Evolutionary conservation across 2,113 vertebrate species (phyloP).

Genomic region (Malurus melanocephalus): DNA sequence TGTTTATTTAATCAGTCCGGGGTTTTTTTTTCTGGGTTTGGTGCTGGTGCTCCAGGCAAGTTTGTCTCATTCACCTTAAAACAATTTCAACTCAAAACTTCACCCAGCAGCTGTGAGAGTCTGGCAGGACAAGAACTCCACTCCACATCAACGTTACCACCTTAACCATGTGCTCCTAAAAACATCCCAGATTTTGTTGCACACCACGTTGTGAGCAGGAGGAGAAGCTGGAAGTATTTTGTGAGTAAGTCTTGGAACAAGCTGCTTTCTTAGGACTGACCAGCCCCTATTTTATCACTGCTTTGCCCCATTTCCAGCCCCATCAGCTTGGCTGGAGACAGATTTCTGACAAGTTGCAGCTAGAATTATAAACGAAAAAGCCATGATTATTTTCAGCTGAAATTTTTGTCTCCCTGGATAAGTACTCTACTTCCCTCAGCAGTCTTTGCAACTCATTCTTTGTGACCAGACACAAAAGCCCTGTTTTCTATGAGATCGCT

Average conservation of each 20-base stretch:
- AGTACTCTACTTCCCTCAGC: conserved; percentile 6
- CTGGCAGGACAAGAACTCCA: background rate
- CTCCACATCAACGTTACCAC: accelerated
- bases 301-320: background rate
- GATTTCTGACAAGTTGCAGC: background rate
- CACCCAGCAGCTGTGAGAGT: background rate
- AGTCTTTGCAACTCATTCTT: background rate
- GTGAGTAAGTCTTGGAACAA: background rate
- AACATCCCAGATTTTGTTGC: background rate
- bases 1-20: background rate
- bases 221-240: background rate
- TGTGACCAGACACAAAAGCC: conserved; percentile 20
- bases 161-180: background rate
- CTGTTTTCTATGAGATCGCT: background rate
- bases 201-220: background rate
- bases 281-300: background rate
- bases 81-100: background rate
- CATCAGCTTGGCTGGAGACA: background rate
- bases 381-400: conserved; percentile 10
- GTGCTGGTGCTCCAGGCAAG: background rate
- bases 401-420: conserved; percentile 8
- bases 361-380: background rate
- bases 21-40: background rate
- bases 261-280: background rate
- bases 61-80: background rate